These are phyloP conservation scores for Ceratotherium simum DNA, from an alignment of 2,113 vertebrate genomes.

Conservation along the genomic window DNA sequence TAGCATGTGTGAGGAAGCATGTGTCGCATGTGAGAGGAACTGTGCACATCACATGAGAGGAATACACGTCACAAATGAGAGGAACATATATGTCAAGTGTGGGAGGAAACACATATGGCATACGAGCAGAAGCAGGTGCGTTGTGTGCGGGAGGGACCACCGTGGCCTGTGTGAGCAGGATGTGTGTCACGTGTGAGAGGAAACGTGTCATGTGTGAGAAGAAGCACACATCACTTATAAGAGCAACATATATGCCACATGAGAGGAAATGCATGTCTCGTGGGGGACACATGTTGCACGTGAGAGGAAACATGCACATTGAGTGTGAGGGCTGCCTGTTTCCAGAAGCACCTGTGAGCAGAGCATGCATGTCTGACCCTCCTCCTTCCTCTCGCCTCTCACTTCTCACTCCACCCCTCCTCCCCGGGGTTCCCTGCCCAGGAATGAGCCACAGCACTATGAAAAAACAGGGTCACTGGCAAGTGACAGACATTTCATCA, in stretches of 20 bases:
- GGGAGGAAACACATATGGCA: background rate
- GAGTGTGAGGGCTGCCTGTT: background rate
- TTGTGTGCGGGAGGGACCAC: background rate
- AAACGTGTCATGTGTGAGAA: too few species aligned
- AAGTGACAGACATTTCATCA: too few species aligned
- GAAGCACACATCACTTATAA: too few species aligned
- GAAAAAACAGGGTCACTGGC: background rate
- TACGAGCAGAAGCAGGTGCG: too few species aligned
- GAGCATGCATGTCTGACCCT: background rate
- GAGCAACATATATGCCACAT: background rate
- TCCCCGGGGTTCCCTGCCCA: background rate
- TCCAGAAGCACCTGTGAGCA: background rate
- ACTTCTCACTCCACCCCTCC: background rate
- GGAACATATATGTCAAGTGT: background rate
- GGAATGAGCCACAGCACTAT: background rate
- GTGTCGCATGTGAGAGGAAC: background rate
- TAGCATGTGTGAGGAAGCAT: background rate
- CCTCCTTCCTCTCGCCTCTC: background rate
- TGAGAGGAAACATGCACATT: background rate
- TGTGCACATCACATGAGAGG: too few species aligned
- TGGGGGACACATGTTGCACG: accelerated
- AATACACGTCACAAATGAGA: too few species aligned
- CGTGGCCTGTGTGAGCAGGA: too few species aligned
- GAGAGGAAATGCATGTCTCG: background rate
- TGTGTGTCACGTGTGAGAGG: background rate